Evolutionary conservation across 2,797 vertebrate species (phyloP), one percentile per base, ranked within the genome.

Genomic region (Toxotes lorentzi): DNA sequence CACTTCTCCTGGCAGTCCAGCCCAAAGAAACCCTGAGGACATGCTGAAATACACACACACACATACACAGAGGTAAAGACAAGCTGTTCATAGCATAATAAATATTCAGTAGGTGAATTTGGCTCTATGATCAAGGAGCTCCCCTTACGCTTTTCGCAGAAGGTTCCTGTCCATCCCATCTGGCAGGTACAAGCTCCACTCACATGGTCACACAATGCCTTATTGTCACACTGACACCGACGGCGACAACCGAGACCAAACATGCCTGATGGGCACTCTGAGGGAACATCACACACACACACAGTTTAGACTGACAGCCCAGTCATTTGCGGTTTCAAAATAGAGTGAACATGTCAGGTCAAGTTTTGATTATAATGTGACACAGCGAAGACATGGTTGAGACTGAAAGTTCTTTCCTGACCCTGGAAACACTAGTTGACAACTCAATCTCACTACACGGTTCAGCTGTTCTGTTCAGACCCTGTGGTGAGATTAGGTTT

Each of bases 141-240:
- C 65, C 61, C 76, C 96, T 92, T 84, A 99, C 98, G 57, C 0
- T 94, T 97, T 86, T 99, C 97, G 5, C 98, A 98, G 92, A 96
- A 98, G 8, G 95, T 97, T 24, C 98, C 97, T 0, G 96, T 91
- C 98, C 98, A 99, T 84, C 98, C 98, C 0, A 94, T 88, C 16
- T 84, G 90, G 84, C 98, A 99, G 24, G 95, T 97, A 23, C 98
- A 99, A 14, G 97, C 97, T 6, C 98, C 98, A 0, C 98, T 97
- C 90, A 99, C 90, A 0, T 98, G 97, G 91, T 99, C 98, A 17
- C 98, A 99, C 60, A 90, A 59, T 0, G 96, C 98, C 19, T 93
- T 89, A 0, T 98, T 96, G 54, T 97, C 96, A 89, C 98, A 99
- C 89, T 94, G 97, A 68, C 98, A 99, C 16, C 1, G 94, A 35